Conservation (phyloP, 2,797 vertebrate species). For the Sebastes iracundus region DNA sequence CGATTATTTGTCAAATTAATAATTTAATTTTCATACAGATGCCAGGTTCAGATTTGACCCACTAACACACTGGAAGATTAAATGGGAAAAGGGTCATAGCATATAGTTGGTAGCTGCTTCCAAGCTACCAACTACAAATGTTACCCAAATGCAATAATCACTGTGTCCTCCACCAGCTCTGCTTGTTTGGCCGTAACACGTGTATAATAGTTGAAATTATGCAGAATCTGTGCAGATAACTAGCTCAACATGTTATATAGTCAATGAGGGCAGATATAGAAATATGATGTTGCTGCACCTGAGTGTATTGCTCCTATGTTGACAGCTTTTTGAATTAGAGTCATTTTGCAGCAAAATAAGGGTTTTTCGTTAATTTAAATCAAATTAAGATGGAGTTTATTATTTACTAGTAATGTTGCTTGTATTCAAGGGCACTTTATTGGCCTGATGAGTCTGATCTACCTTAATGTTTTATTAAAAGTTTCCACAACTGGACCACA, state of each 20-base stretch:
- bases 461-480: background rate
- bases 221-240: background rate
- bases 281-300: background rate
- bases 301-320: background rate
- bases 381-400: background rate
- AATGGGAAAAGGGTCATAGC: background rate
- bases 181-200: conserved; percentile 27
- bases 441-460: background rate
- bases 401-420: background rate
- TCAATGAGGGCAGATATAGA: background rate
- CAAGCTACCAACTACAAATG: background rate
- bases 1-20: background rate
- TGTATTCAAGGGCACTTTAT: background rate
- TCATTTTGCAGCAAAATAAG: background rate
- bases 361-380: background rate
- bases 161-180: background rate
- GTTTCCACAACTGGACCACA: background rate
- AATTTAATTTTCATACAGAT: background rate
- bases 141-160: background rate
- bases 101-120: background rate
- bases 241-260: background rate
- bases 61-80: conserved; percentile 30
- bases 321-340: background rate
- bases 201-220: conserved; percentile 17
- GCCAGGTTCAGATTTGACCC: conserved; percentile 28